Percentiles rank a stretch among this genome's conserved stretches.
These are phyloP conservation scores for Montipora efflorescens DNA, from an alignment of 64 coral and sea anemone genomes.

Conservation along the genomic window DNA sequence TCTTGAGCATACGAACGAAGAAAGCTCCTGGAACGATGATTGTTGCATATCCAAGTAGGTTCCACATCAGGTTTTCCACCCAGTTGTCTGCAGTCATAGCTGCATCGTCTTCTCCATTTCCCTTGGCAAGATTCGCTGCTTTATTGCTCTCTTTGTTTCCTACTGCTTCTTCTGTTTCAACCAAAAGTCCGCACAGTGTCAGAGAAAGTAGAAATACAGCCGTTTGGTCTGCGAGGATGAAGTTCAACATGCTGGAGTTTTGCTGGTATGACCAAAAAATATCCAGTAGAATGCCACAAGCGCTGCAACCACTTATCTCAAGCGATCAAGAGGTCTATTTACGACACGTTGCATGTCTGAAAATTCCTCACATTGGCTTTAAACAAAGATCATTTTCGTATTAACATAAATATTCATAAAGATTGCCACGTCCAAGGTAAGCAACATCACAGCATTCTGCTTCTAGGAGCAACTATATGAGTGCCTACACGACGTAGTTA, in stretches of 20 bases:
- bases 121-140: not conserved
- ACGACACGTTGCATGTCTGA: not conserved
- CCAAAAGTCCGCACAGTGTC: not conserved
- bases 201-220: not conserved
- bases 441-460: too few relatives aligned
- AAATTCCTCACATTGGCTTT: not conserved
- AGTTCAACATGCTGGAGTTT: constrained; percentile 1
- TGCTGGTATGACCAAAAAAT: not conserved
- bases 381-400: not conserved
- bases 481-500: too few relatives aligned
- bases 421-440: constrained; percentile 9
- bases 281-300: too few relatives aligned
- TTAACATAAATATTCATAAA: constrained; percentile 29
- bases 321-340: not conserved
- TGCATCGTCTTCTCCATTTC: not conserved
- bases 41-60: constrained; percentile 93
- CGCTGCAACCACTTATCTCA: not conserved
- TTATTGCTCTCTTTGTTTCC: not conserved
- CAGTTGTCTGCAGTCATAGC: constrained; percentile 47
- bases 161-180: not conserved
- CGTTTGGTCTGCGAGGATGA: not conserved
- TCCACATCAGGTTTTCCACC: constrained; percentile 85
- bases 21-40: constrained; percentile 80
- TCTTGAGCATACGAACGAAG: constrained; percentile 89
- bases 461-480: too few relatives aligned